Conservation (phyloP, 2,888 invertebrate genomes). For the Diabrotica balteata region DNA sequence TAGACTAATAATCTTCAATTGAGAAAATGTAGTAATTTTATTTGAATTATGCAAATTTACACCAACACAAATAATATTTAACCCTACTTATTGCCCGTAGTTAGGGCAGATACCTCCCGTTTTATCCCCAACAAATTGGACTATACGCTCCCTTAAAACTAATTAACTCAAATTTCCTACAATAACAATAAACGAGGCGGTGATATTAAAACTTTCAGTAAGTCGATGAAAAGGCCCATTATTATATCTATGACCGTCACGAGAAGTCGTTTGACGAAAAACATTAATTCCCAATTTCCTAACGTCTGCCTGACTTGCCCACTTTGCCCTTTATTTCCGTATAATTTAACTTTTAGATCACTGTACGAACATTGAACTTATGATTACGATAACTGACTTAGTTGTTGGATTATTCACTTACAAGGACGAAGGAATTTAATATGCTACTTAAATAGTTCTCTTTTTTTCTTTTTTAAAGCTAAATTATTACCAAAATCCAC, state of each 20-base stretch:
- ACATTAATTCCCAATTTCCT: constrained; percentile 51
- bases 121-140: constrained; percentile 4
- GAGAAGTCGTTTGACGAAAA: constrained; percentile 50
- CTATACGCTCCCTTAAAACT: constrained; percentile 11
- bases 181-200: constrained; percentile 24
- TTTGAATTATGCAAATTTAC: too few relatives aligned
- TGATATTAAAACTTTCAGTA: constrained; percentile 25
- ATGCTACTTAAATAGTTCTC: too few relatives aligned
- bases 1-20: too few relatives aligned
- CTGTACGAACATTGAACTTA: too few relatives aligned
- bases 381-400: too few relatives aligned
- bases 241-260: constrained; percentile 41
- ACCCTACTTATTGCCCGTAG: background rate
- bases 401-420: too few relatives aligned
- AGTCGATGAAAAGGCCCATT: constrained; percentile 20
- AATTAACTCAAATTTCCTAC: constrained; percentile 24
- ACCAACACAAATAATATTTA: background rate
- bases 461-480: too few relatives aligned
- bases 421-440: too few relatives aligned
- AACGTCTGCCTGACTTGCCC: background rate
- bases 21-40: too few relatives aligned
- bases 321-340: background rate
- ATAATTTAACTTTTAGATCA: background rate
- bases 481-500: too few relatives aligned
- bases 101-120: background rate